Evolutionary conservation across 35 echinoderm and acorn worm genomes (phyloP), one percentile per base, ranked within the genome.

Genomic region (Eucidaris tribuloides): DNA sequence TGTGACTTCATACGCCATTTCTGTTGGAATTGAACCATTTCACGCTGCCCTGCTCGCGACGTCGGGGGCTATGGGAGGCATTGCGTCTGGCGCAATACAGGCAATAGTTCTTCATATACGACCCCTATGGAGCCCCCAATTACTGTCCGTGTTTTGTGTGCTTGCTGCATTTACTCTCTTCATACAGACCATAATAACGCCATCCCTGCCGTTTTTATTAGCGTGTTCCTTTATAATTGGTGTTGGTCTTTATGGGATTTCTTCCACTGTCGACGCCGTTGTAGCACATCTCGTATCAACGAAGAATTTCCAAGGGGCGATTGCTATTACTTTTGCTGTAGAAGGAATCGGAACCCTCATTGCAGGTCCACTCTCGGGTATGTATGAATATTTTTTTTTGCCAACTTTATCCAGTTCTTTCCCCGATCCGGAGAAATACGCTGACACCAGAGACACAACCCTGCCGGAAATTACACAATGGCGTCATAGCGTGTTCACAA

Each of bases 261-360:
- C 68, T 7, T 13, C 23, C 2, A 40, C 25, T 3, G 68, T 74
- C 36, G 68, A 74, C 44, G 68, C 68, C 14, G 68, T 74, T 11
- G 68, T 74, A 42, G 68, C 68, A 4, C 14, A 42, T 22, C 38
- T 74, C 1, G 68, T 74, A 3, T 27, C 68, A 17, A 33, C 68
- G 35, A 5, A 43, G 18, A 44, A 74, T 44, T 74, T 74, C 41
- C 68, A 74, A 74, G 68, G 37, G 9, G 68, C 68, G 0, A 74
- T 74, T 7, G 68, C 68, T 44, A 42, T 74, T n/a, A 74, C 68
- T n/a, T 74, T 74, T 74, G 68, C 68, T 2, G 18, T 74, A 23
- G 68, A 74, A 74, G 68, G 68, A 44, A 44, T 74, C 2, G 68
- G 68, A 0, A 74, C 68, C 19, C 37, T 74, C 7, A 74, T 74